Percentiles rank a stretch among this genome's conserved stretches.
These are phyloP conservation scores for Coracias cyanogaster DNA, from an alignment of 2,797 vertebrate species.

Conservation along the genomic window DNA sequence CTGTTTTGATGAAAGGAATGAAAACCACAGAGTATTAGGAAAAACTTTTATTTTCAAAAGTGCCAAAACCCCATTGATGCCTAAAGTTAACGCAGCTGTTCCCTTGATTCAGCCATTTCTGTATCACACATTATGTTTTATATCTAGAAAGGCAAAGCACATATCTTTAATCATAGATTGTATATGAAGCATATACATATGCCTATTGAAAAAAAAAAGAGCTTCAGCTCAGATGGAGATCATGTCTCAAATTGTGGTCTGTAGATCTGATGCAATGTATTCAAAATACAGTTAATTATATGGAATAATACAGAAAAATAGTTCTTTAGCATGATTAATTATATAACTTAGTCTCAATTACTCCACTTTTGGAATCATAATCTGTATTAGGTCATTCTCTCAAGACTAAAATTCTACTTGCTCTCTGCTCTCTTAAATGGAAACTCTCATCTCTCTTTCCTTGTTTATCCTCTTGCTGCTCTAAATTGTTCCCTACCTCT, in stretches of 20 bases:
- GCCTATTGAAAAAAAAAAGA: neutral
- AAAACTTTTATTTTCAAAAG: neutral
- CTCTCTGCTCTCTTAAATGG: neutral
- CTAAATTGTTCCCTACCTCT: neutral
- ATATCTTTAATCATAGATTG: neutral
- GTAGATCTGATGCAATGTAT: neutral
- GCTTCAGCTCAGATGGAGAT: neutral
- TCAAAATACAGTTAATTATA: neutral
- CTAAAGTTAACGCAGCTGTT: neutral
- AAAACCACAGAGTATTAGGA: neutral
- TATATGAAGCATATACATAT: neutral
- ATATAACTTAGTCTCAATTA: neutral
- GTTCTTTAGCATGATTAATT: neutral
- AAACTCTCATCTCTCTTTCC: neutral
- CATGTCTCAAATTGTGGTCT: neutral
- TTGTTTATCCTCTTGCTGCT: neutral
- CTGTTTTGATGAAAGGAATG: neutral
- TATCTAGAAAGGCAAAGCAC: neutral
- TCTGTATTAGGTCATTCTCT: neutral
- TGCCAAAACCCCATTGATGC: neutral
- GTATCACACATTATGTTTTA: neutral
- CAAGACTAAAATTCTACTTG: neutral
- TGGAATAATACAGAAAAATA: neutral
- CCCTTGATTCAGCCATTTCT: neutral
- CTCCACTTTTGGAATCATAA: neutral